Evolutionary conservation across 2,888 invertebrate genomes (phyloP).

Genomic region (Drosophila affinis): DNA sequence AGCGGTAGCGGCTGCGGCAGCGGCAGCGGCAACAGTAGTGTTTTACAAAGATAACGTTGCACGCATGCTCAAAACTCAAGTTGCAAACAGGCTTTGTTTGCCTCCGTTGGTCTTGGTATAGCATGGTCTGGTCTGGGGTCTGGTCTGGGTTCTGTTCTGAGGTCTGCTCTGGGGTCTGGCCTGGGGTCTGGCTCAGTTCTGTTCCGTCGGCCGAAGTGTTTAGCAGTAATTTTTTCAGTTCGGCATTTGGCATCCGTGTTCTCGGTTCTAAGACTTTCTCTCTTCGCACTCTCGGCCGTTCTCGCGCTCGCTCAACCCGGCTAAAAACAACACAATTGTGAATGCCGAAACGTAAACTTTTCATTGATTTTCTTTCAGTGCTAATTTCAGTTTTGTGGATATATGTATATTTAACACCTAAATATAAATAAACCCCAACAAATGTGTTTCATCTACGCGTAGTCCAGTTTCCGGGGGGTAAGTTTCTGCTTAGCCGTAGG

Average conservation of each 20-base stretch:
- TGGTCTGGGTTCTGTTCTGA: slow-evolving; percentile 30
- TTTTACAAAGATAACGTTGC: slow-evolving; percentile 36
- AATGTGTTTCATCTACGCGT: slow-evolving; percentile 40
- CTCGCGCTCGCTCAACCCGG: slow-evolving; percentile 34
- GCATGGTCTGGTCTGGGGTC: slow-evolving; percentile 16
- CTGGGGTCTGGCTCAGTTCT: slow-evolving; percentile 27
- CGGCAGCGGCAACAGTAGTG: slow-evolving; percentile 6
- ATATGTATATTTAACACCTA: slow-evolving; percentile 36
- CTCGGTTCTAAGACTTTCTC: slow-evolving; percentile 58
- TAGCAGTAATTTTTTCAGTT: slow-evolving; percentile 63
- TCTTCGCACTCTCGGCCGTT: slow-evolving; percentile 34
- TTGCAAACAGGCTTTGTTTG: slow-evolving; percentile 50
- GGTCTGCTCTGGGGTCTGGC: slow-evolving; percentile 21
- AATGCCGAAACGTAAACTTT: slow-evolving; percentile 54
- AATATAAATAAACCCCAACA: slow-evolving; percentile 40
- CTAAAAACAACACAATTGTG: slow-evolving; percentile 41
- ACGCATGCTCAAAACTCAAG: slow-evolving; percentile 60
- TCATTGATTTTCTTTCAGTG: slow-evolving; percentile 68
- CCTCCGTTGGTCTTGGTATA: slow-evolving; percentile 19
- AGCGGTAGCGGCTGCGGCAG: not conserved
- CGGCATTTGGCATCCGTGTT: slow-evolving; percentile 48
- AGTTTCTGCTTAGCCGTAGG: not conserved
- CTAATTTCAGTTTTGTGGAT: slow-evolving; percentile 57
- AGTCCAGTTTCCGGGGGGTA: slow-evolving; percentile 28
- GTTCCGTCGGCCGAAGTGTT: slow-evolving; percentile 62